Evolutionary conservation across 2,113 vertebrate species (phyloP).

Genomic region (Gallinago paraguaiae): DNA sequence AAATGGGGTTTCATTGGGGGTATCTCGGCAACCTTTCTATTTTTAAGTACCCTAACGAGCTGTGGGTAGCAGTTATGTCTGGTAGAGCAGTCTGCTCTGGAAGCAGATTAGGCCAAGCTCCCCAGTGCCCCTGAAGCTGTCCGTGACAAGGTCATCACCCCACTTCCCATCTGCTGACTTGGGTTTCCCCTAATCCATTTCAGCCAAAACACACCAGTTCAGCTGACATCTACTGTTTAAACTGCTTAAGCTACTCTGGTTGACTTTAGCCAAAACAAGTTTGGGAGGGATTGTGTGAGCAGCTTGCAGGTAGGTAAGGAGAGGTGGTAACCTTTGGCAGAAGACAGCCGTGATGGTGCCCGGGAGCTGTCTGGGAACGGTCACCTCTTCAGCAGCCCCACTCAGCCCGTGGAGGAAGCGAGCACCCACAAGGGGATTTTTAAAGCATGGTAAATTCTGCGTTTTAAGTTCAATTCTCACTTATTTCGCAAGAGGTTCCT

Average conservation of each 20-base stretch:
- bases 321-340: background rate
- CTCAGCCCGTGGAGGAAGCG: background rate
- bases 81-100: background rate
- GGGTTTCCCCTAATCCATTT: background rate
- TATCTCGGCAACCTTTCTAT: background rate
- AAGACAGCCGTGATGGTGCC: fast-evolving
- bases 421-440: background rate
- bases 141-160: background rate
- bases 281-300: background rate
- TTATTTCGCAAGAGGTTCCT: slow-evolving; percentile 31
- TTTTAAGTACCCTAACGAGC: background rate
- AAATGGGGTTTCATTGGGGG: background rate
- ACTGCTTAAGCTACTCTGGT: background rate
- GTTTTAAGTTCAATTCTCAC: background rate
- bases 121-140: background rate
- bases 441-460: background rate
- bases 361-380: background rate
- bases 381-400: background rate
- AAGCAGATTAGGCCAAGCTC: background rate
- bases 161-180: slow-evolving; percentile 12
- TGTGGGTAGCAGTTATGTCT: background rate
- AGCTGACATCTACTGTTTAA: background rate
- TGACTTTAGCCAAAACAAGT: background rate
- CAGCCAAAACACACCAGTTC: slow-evolving; percentile 1
- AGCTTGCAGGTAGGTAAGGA: background rate